Percentiles rank a stretch among this genome's conserved stretches.
Conservation (phyloP, 2,888 invertebrate genomes). For the Chymomyza caudatula region DNA sequence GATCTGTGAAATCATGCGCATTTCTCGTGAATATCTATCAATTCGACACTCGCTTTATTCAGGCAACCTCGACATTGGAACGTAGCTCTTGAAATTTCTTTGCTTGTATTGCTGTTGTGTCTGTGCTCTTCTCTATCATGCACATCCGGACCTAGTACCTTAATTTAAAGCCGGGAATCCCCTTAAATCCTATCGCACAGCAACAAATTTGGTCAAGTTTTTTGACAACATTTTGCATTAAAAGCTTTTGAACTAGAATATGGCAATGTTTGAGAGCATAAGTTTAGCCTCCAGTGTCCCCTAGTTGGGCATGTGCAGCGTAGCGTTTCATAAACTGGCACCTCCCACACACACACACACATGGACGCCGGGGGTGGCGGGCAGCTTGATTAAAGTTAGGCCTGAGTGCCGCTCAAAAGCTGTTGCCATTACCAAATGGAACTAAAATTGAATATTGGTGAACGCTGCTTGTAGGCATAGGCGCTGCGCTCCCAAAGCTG, state of each 20-base stretch:
- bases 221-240: not conserved
- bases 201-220: constrained; percentile 5
- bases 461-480: not conserved
- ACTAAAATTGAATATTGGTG: not conserved
- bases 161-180: too few species aligned
- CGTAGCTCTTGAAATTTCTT: too few species aligned
- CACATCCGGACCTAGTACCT: too few species aligned
- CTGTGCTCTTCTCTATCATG: too few species aligned
- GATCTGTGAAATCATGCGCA: not conserved
- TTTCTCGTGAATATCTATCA: not conserved
- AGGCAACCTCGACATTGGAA: too few species aligned
- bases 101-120: too few species aligned
- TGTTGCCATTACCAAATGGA: constrained; percentile 35
- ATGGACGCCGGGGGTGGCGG: constrained; percentile 4
- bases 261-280: constrained; percentile 1
- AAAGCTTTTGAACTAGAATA: not conserved
- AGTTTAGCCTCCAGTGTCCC: constrained; percentile 9
- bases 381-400: not conserved
- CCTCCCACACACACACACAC: not conserved
- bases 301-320: constrained; percentile 38
- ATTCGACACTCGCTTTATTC: too few species aligned
- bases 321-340: constrained; percentile 46
- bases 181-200: too few species aligned
- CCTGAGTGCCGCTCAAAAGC: constrained; percentile 6
- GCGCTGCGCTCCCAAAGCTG: too few species aligned